Evolutionary conservation across 2,888 invertebrate genomes (phyloP), one percentile per base, ranked within the genome.

Genomic region (Polymixis lichenea): DNA sequence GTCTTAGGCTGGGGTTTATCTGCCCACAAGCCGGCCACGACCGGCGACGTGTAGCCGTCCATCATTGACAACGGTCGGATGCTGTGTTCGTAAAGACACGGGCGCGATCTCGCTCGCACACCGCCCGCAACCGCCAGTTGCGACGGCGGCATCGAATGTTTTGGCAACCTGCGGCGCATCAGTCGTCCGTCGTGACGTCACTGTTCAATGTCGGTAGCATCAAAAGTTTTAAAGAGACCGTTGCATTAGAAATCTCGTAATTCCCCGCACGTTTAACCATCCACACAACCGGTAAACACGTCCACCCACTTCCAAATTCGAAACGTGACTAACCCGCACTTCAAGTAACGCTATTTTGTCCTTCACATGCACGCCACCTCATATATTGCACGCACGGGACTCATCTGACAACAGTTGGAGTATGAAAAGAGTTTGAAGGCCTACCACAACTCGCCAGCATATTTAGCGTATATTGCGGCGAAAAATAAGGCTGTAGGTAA

Each of bases 381-480:
- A 94, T 95, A 91, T 86, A 91, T 90, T 91, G 91, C 91, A 88
- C 92, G 89, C 90, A 88, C 91, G 88, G 91, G 88, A 74, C 85
- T 81, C 83, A 83, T 80, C 84, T 84, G 85, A 71, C 87, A 70
- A 70, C 94, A 98, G 98, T 95, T 98, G 91, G 98, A 98, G 94
- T 99, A 99, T 94, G 99, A 99, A 93, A 99, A 99, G 93, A 98
- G 98, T 83, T 96, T 99, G 94, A 99, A 99, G 97, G 97, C 98
- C 43, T 99, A 99, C 95, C 99, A 99, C 96, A 99, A 98, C 95
- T 99, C 99, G 56, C 99, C 99, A 70, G 99, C 99, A 49, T 98
- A 99, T 95, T 97, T 99, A 91, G 98, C 99, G 55, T 99, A 98
- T 95, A 97, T 99, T 86, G 98, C 99, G 80, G 99, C 99, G 84